Conservation (phyloP, 2,113 vertebrate species). For the Hiodon tergisus region DNA sequence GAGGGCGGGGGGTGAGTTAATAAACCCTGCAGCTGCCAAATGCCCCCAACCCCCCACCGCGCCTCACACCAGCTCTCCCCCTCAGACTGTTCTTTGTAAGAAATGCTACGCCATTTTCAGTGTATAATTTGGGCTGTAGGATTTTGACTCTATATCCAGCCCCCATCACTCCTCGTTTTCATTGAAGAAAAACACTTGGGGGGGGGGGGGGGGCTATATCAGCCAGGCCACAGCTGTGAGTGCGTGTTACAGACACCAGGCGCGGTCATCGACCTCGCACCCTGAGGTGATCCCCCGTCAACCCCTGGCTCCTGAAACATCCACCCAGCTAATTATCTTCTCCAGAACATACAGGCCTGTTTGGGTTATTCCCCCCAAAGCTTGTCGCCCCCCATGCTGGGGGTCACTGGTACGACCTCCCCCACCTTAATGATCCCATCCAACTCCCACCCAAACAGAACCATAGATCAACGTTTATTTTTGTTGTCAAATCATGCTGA, state of each 20-base stretch:
- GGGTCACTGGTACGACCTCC: conserved; percentile 70
- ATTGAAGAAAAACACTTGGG: conserved; percentile 38
- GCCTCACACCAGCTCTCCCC: conserved; percentile 25
- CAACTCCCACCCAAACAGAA: conserved; percentile 42
- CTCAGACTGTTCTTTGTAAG: conserved; percentile 45
- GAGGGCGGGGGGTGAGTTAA: conserved; percentile 15
- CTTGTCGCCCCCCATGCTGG: conserved; percentile 79
- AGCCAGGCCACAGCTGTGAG: conserved; percentile 37
- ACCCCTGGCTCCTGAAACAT: conserved; percentile 68
- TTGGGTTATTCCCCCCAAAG: conserved; percentile 38
- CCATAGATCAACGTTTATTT: conserved; percentile 50
- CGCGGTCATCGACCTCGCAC: conserved; percentile 67
- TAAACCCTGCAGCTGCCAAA: conserved; percentile 22
- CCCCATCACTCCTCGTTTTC: conserved; percentile 20
- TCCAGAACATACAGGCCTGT: conserved; percentile 56
- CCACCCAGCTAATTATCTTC: conserved; percentile 81
- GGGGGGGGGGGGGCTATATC: conserved; percentile 47
- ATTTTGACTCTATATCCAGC: neutral
- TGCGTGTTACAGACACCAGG: conserved; percentile 60
- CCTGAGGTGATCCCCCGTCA: conserved; percentile 65
- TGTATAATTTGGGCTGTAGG: conserved; percentile 43
- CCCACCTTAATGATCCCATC: conserved; percentile 59
- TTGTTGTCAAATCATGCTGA: too few species aligned
- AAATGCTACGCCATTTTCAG: conserved; percentile 36
- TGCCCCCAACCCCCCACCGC: conserved; percentile 15